These are phyloP conservation scores for Netta rufina DNA, from an alignment of 2,797 vertebrate species.

Conservation along the genomic window DNA sequence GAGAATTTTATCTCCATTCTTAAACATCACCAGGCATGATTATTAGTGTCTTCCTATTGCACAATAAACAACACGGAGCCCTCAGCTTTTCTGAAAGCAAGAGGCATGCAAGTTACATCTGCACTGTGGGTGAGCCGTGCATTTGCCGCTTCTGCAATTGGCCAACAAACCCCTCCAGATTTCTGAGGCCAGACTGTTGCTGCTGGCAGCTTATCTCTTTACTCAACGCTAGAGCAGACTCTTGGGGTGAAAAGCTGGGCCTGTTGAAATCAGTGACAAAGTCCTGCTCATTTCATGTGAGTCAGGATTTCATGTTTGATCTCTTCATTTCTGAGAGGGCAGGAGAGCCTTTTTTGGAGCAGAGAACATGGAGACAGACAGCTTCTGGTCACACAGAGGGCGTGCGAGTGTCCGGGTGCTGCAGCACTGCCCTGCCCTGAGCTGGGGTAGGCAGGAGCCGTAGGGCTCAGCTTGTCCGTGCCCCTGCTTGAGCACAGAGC, in stretches of 20 bases:
- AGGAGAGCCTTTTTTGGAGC: neutral
- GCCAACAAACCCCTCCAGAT: slow-evolving; percentile 41
- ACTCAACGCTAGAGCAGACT: slow-evolving; percentile 1
- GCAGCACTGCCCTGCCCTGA: neutral
- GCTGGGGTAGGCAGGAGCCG: neutral
- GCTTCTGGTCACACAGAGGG: neutral
- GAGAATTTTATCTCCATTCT: slow-evolving; percentile 52
- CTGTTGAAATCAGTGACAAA: slow-evolving; percentile 54
- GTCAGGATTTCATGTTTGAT: slow-evolving; percentile 12
- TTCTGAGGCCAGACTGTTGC: slow-evolving; percentile 9
- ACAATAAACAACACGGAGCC: slow-evolving; percentile 26
- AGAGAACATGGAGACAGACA: neutral
- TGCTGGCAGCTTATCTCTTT: slow-evolving; percentile 46
- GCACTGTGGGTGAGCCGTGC: slow-evolving; percentile 18
- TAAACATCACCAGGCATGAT: slow-evolving; percentile 40
- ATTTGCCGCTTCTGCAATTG: slow-evolving; percentile 43
- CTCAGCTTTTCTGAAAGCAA: neutral
- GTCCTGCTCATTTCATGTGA: slow-evolving; percentile 27
- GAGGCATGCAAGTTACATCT: slow-evolving; percentile 3
- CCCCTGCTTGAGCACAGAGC: rapidly evolving
- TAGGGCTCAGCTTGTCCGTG: neutral
- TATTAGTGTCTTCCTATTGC: slow-evolving; percentile 43
- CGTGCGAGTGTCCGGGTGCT: neutral
- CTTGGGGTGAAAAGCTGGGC: neutral
- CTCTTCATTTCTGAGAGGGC: neutral